Conservation (phyloP, 2,797 vertebrate species). For the Notolabrus celidotus region DNA sequence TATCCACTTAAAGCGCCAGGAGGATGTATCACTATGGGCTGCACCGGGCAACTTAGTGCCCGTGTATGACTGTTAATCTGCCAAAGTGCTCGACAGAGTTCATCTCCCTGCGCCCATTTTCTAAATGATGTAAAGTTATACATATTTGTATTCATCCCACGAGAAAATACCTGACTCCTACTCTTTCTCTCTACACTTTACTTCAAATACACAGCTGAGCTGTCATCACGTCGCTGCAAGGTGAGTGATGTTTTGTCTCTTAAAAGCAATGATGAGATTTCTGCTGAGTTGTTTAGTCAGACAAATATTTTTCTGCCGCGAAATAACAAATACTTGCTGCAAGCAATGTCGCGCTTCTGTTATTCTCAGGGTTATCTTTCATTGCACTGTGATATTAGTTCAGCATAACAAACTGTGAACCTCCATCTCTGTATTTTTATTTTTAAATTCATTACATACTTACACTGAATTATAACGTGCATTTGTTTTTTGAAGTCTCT, state of each 20-base stretch:
- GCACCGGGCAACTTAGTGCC: constrained; percentile 46
- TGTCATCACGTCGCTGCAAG: constrained; percentile 63
- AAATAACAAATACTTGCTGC: not conserved
- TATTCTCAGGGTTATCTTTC: not conserved
- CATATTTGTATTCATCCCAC: not conserved
- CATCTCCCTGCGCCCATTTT: not conserved
- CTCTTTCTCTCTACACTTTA: constrained; percentile 28
- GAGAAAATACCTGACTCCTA: constrained; percentile 24
- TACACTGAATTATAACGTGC: not conserved
- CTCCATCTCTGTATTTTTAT: not conserved
- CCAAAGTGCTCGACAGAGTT: constrained; percentile 47
- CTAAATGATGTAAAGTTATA: constrained; percentile 44
- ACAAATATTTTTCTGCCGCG: not conserved
- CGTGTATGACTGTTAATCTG: constrained; percentile 47
- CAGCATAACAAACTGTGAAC: not conserved
- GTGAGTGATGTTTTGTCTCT: constrained; percentile 62
- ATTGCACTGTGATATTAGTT: not conserved
- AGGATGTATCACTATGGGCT: constrained; percentile 39
- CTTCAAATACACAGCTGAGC: constrained; percentile 48
- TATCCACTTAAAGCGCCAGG: constrained; percentile 69
- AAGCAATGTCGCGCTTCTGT: not conserved
- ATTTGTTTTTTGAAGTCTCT: too few relatives aligned
- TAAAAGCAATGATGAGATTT: constrained; percentile 20
- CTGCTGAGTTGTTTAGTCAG: not conserved
- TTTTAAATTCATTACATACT: not conserved